A percentile compares a stretch with the other conserved stretches of the same genome.
Evolutionary conservation across 2,797 vertebrate genomes (phyloP).

Genomic region (Galaxias olidus): DNA sequence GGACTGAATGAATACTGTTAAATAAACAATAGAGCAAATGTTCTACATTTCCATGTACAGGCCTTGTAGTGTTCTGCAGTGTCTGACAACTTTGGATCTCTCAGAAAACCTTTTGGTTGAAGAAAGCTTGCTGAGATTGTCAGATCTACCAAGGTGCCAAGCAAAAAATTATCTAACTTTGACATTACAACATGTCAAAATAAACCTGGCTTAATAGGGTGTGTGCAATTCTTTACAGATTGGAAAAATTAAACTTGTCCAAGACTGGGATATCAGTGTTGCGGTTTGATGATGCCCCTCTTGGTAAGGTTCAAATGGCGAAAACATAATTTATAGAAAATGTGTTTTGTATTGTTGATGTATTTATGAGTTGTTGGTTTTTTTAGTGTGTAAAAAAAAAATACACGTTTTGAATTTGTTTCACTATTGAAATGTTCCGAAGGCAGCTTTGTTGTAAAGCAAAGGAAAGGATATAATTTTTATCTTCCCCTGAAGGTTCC

Average conservation of each 20-base stretch:
- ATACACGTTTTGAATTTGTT: too few species aligned
- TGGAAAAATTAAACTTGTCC: slow-evolving; percentile 82
- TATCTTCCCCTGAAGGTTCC: slow-evolving; percentile 63
- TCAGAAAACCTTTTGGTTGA: slow-evolving; percentile 76
- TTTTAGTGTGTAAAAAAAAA: neutral
- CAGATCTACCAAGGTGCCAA: slow-evolving; percentile 81
- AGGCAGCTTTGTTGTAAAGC: too few species aligned
- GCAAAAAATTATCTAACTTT: too few species aligned
- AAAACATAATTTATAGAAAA: neutral
- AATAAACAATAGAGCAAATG: too few species aligned
- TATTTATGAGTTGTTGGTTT: too few species aligned
- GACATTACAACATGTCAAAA: too few species aligned
- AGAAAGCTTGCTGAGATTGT: slow-evolving; percentile 77
- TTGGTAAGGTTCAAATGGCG: slow-evolving; percentile 72
- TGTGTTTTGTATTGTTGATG: neutral
- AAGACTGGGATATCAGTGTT: slow-evolving; percentile 78
- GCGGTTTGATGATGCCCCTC: slow-evolving; percentile 76
- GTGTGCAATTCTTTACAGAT: slow-evolving; percentile 62
- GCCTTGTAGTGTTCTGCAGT: slow-evolving; percentile 78
- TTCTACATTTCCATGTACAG: slow-evolving; percentile 57
- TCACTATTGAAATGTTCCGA: too few species aligned
- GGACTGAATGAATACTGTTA: too few species aligned
- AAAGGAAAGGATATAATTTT: too few species aligned
- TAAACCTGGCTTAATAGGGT: neutral
- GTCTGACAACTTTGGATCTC: slow-evolving; percentile 79